These are phyloP conservation scores for Stenodera caucasica DNA, from an alignment of 2,888 invertebrate genomes.

Conservation along the genomic window DNA sequence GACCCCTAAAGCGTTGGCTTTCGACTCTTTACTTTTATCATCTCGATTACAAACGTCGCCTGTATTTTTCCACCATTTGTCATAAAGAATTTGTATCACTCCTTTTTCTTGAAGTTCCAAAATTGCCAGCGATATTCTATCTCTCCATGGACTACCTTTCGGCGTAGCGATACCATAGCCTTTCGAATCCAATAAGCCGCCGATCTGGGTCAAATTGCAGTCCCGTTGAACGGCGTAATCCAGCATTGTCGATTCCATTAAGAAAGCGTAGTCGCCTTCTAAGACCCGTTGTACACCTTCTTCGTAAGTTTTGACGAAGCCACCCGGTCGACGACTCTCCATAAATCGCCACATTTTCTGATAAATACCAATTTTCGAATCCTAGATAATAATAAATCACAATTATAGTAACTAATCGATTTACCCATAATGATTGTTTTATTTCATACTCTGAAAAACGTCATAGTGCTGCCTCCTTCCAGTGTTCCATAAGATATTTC, in stretches of 20 bases:
- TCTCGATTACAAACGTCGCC: constrained; percentile 89
- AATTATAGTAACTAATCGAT: not conserved
- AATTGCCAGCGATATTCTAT: constrained; percentile 92
- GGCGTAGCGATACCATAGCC: constrained; percentile 98
- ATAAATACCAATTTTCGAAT: constrained; percentile 77
- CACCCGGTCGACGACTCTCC: constrained; percentile 77
- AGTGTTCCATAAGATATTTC: constrained; percentile 93
- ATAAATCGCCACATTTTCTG: constrained; percentile 95
- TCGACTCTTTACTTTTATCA: constrained; percentile 86
- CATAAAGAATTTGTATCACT: constrained; percentile 88
- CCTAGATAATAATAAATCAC: constrained; percentile 55
- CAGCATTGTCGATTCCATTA: constrained; percentile 98
- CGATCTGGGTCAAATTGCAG: constrained; percentile 97
- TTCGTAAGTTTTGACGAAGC: constrained; percentile 87
- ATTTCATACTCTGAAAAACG: constrained; percentile 92
- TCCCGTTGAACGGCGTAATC: constrained; percentile 95
- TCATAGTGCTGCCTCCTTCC: constrained; percentile 94
- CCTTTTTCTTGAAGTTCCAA: constrained; percentile 95
- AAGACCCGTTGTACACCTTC: constrained; percentile 88
- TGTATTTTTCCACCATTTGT: constrained; percentile 98
- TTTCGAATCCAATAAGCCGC: constrained; percentile 77
- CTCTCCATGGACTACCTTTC: constrained; percentile 95
- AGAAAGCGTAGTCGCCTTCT: constrained; percentile 91
- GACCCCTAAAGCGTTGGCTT: constrained; percentile 90
- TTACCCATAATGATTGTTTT: constrained; percentile 24